These are phyloP conservation scores for Thamnophis sirtalis DNA, from an alignment of 2,113 vertebrate genomes.

Conservation along the genomic window DNA sequence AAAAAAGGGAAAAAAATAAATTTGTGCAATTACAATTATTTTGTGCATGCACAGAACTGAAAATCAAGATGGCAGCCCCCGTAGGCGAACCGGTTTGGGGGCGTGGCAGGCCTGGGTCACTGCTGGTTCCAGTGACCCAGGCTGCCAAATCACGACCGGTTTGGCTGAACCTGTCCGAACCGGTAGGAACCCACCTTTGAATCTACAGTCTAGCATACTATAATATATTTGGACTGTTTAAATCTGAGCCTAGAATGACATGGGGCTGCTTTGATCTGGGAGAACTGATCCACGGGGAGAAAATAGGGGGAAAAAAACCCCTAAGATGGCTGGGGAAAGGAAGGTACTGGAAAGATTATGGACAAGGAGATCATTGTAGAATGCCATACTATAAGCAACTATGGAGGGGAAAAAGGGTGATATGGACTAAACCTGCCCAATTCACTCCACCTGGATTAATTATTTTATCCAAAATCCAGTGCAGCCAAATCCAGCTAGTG, in stretches of 20 bases:
- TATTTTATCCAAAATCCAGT: background rate
- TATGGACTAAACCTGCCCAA: background rate
- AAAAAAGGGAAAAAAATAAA: too few relatives aligned
- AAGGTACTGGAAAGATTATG: background rate
- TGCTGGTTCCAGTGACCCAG: too few relatives aligned
- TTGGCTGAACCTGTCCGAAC: too few relatives aligned
- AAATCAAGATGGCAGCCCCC: too few relatives aligned
- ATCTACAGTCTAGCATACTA: background rate
- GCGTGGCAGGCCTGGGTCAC: too few relatives aligned
- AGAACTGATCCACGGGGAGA: background rate
- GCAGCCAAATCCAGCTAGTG: background rate
- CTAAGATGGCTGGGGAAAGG: background rate
- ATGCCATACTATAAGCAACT: background rate
- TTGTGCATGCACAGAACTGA: too few relatives aligned
- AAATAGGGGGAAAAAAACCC: background rate
- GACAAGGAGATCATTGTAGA: background rate
- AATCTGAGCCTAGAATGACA: background rate
- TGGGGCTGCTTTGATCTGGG: background rate
- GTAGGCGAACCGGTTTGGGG: too few relatives aligned
- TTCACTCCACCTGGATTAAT: background rate
- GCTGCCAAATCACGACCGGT: too few relatives aligned
- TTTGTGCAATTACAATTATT: too few relatives aligned
- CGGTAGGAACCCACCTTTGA: background rate
- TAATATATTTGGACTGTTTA: background rate
- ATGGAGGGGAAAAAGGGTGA: background rate